Evolutionary conservation across 1,140 invertebrate genomes (phyloP).

Genomic region (Parapsyche elsis): DNA sequence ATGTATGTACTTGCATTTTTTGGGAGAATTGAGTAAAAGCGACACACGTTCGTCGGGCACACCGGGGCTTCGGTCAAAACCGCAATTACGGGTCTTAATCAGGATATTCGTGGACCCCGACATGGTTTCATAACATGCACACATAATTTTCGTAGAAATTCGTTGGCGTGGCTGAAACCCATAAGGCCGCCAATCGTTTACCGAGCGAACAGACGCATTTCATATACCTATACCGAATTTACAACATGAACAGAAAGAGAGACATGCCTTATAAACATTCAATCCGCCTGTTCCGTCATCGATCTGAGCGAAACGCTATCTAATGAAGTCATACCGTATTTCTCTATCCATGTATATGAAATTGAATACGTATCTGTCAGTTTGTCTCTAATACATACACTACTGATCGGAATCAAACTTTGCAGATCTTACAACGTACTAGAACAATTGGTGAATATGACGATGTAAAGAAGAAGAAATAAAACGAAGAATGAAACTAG

Average conservation of each 20-base stretch:
- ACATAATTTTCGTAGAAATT: slow-evolving; percentile 45
- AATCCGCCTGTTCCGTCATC: not conserved
- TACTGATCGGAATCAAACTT: too few relatives aligned
- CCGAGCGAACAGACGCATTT: not conserved
- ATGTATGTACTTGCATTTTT: not conserved
- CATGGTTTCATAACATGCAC: slow-evolving; percentile 39
- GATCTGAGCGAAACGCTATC: not conserved
- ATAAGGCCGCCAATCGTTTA: slow-evolving; percentile 49
- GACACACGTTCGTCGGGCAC: not conserved
- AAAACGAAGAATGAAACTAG: too few relatives aligned
- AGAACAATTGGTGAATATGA: too few relatives aligned
- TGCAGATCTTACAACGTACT: too few relatives aligned
- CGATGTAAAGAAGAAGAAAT: too few relatives aligned
- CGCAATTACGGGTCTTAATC: slow-evolving; percentile 35
- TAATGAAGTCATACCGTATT: too few relatives aligned
- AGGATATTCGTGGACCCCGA: slow-evolving; percentile 18
- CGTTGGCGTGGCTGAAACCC: slow-evolving; percentile 43
- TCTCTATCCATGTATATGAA: too few relatives aligned
- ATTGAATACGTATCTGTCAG: too few relatives aligned
- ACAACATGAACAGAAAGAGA: not conserved
- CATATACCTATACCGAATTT: not conserved
- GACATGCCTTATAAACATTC: not conserved
- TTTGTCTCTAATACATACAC: too few relatives aligned
- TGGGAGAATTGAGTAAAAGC: not conserved
- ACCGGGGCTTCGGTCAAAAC: slow-evolving; percentile 20